Base-by-base conservation (phyloP, 2,113 vertebrate genomes). In the Etheostoma spectabile region DNA sequence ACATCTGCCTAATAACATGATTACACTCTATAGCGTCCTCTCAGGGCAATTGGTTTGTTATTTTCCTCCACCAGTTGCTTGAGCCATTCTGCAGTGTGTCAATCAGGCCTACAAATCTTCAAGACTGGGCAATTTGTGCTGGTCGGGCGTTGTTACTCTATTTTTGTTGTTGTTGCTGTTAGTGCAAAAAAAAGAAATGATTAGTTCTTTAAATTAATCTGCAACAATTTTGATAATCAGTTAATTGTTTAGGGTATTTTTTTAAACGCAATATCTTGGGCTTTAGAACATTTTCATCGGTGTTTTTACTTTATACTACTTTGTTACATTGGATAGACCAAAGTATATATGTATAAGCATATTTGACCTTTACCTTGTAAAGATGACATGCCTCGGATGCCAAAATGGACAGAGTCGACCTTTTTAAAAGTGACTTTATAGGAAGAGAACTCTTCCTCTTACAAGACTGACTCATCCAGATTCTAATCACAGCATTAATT, bases 381-480 rank as follows among this genome's bases (percentile, higher is more conserved):
- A 62, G 70, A 75, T 77, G 76, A 1, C 64, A 18, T 33, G 53
- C 53, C 74, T 69, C 70, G 83, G 88, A 91, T 16, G 8, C 33
- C 57, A 63, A 38, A 10, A 19, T 57, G 62, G 78, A 78, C 68
- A 61, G 27, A 56, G 77, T 51, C 61, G 74, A 71, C 53, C 24
- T 16, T 73, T 38, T 69, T 86, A 55, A 71, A 79, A 77, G 74
- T 45, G 72, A 73, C 38, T 79, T n/a, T 67, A 86, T 81, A 79
- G 82, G 89, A 90, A 80, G 80, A 86, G 70, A 82, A 45, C 22
- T 52, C 10, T 16, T 78, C 62, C 79, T 80, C 69, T 86, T 59
- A 61, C 11, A 59, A 16, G 77, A 76, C 90, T 89, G 91, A 91
- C 82, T 92, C 90, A 87, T 52, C 74, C 76, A 55, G 66, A 53